These are phyloP conservation scores for Chlorops oryzae DNA, from an alignment of 1,140 invertebrate species.

Conservation along the genomic window DNA sequence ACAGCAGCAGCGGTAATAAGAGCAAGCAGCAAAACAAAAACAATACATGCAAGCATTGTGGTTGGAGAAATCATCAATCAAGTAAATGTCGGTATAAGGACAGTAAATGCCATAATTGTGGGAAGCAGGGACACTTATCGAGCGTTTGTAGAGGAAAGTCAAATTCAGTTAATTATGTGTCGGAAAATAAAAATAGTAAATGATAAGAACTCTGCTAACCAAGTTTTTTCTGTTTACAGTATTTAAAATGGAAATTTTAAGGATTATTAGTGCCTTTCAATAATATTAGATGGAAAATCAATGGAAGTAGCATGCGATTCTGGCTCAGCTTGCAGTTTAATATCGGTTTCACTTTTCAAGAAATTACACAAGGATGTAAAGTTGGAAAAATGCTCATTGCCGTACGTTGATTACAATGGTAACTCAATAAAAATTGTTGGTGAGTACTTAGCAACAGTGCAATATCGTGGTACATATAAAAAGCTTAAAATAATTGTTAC, in stretches of 20 bases:
- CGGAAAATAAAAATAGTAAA: background rate
- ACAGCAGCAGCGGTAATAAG: background rate
- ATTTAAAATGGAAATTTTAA: conserved; percentile 1
- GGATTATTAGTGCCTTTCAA: background rate
- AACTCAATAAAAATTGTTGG: conserved; percentile 11
- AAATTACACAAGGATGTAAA: conserved; percentile 6
- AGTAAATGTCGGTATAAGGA: background rate
- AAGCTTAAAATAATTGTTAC: conserved; percentile 4
- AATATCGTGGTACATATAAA: conserved; percentile 4
- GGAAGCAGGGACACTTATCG: conserved; percentile 6
- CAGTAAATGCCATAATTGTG: conserved; percentile 3
- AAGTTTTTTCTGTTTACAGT: conserved; percentile 8
- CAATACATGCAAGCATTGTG: background rate
- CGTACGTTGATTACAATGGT: conserved; percentile 11
- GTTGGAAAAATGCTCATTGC: background rate
- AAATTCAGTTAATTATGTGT: conserved; percentile 8
- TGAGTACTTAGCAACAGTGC: conserved; percentile 3
- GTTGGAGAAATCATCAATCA: background rate
- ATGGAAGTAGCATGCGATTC: conserved; percentile 4
- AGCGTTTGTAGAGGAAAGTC: conserved; percentile 2
- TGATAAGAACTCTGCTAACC: conserved; percentile 1
- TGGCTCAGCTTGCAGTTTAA: conserved; percentile 6
- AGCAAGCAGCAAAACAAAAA: background rate
- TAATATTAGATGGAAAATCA: conserved; percentile 6
- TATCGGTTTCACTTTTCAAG: conserved; percentile 6